A percentile compares a stretch with the other conserved stretches of the same genome.
These are phyloP conservation scores for Ochropleura plecta DNA, from an alignment of 2,888 invertebrate species.

Conservation along the genomic window DNA sequence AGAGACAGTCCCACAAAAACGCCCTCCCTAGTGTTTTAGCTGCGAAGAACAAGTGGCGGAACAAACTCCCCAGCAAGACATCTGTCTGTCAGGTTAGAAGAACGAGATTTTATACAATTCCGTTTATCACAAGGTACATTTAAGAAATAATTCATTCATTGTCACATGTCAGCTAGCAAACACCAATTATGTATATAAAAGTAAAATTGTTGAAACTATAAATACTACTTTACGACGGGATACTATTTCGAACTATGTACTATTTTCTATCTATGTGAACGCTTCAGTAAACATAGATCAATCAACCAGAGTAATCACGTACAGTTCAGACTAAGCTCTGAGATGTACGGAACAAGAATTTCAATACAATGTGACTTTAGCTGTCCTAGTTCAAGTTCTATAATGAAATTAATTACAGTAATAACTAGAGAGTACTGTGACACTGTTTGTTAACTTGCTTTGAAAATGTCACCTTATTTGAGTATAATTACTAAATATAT, in stretches of 20 bases:
- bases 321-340: slow-evolving; percentile 41
- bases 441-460: background rate
- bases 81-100: too few species aligned
- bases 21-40: too few species aligned
- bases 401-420: slow-evolving; percentile 44
- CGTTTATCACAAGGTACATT: too few species aligned
- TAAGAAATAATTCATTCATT: too few species aligned
- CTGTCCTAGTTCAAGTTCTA: slow-evolving; percentile 16
- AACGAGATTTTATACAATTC: too few species aligned
- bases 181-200: too few species aligned
- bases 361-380: slow-evolving; percentile 51
- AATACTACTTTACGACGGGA: slow-evolving; percentile 35
- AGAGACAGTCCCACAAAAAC: too few species aligned
- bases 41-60: too few species aligned
- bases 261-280: slow-evolving; percentile 44
- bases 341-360: slow-evolving; percentile 43
- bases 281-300: slow-evolving; percentile 62
- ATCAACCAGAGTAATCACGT: slow-evolving; percentile 60
- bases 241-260: slow-evolving; percentile 36
- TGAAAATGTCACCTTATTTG: too few species aligned
- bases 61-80: too few species aligned
- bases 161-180: too few species aligned
- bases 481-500: too few species aligned
- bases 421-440: slow-evolving; percentile 17
- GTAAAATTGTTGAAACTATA: slow-evolving; percentile 28